Base-by-base conservation (phyloP, 2,113 vertebrate species). In the Tylochromis polylepis region DNA sequence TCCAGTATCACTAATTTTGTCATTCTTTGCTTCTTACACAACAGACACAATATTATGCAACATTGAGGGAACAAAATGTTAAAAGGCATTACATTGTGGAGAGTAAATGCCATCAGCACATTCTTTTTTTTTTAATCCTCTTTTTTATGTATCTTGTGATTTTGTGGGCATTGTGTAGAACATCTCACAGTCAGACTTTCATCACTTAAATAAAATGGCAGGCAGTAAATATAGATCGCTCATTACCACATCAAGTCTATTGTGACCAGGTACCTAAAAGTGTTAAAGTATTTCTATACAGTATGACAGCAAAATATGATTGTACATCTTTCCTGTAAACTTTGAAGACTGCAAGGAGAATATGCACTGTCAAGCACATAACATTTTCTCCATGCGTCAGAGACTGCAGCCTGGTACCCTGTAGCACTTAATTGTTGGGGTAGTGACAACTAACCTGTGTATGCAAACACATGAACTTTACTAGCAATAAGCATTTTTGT, bases 401-500 rank as follows among this genome's bases (percentile, higher is more conserved):
- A 79, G 56, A 62, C 36, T 55, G 51, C 62, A 79, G 80, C 79
- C 56, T 58, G 53, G 43, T 85, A 86, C 78, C 55, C 34, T 65
- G 51, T 77, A 85, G 85, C 34, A 80, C 56, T 65, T 49, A 62
- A 59, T 60, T 56, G 36, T 65, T 27, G 53, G 60, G 57, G 41
- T 27, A 79, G 27, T 53, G 83, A 60, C 59, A 75, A 77, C 81
- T 70, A 86, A 81, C 75, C 77, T 88, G 82, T 85, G 8, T 43
- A 12, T 62, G 49, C 70, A 83, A 87, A 90, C 82, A 89, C 79
- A 90, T 11, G 51, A 65, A 82, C n/a, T 75, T 58, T 29, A 90
- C 59, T 82, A 34, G 58, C 85, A 88, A 70, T 83, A 83, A 72
- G 77, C 82, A 79, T 93, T 93, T 58, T 87, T 93, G 80, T 91